These are phyloP conservation scores for Lampris incognitus DNA, from an alignment of 2,113 vertebrate species.

Conservation along the genomic window DNA sequence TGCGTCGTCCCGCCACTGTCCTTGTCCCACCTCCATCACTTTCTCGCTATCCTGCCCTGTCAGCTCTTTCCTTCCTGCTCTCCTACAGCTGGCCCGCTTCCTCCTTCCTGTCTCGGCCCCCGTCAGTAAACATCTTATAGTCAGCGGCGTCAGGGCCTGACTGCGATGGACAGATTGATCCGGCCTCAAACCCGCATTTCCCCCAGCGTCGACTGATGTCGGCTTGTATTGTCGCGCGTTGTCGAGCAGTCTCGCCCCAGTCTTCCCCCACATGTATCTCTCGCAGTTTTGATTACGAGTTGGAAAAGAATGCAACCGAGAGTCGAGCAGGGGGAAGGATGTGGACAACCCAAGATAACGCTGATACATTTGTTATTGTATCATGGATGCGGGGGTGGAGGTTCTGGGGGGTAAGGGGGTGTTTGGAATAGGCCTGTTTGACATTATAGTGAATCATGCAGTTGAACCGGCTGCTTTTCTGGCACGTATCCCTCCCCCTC, in stretches of 20 bases:
- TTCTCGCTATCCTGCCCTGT: conserved; percentile 67
- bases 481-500: too few species aligned
- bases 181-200: not conserved
- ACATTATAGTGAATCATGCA: too few species aligned
- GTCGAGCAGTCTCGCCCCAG: not conserved
- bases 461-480: too few species aligned
- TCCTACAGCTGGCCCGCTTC: conserved; percentile 48
- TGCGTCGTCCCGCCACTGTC: conserved; percentile 1
- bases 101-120: conserved; percentile 56
- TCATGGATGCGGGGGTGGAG: too few species aligned
- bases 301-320: conserved; percentile 18
- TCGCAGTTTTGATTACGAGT: not conserved
- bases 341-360: not conserved
- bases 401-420: too few species aligned
- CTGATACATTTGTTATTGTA: not conserved
- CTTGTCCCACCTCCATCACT: conserved; percentile 53
- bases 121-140: conserved; percentile 67
- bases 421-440: too few species aligned
- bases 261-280: too few species aligned
- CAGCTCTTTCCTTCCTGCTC: conserved; percentile 75
- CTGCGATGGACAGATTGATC: conserved; percentile 12
- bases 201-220: not conserved
- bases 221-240: not conserved
- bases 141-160: conserved; percentile 44
- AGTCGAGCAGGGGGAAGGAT: conserved; percentile 18